Evolutionary conservation across 2,113 vertebrate genomes (phyloP).

Genomic region (Scomber japonicus): DNA sequence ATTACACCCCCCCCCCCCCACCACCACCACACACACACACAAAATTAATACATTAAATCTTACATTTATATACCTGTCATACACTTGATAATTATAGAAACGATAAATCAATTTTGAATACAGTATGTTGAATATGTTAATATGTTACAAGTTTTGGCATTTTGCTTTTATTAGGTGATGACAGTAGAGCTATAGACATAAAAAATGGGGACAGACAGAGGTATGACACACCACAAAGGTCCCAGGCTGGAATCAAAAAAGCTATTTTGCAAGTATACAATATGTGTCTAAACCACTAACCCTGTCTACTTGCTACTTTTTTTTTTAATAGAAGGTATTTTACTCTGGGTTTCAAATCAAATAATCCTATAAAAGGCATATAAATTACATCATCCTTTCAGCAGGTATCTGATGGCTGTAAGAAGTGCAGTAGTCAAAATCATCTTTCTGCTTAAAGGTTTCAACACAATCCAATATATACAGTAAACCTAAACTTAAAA

Average conservation of each 20-base stretch:
- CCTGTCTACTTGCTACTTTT: too few species aligned
- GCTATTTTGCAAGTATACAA: background rate
- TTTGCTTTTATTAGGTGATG: background rate
- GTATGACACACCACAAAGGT: background rate
- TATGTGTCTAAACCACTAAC: too few species aligned
- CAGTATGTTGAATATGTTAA: too few species aligned
- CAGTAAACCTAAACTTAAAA: too few species aligned
- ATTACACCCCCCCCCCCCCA: too few species aligned
- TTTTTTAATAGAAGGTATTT: background rate
- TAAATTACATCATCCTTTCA: slow-evolving; percentile 8
- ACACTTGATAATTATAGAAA: background rate
- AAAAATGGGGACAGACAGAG: background rate
- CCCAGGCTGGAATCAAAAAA: background rate
- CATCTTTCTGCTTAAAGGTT: background rate
- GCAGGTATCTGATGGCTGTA: background rate
- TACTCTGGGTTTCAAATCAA: background rate
- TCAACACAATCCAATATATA: too few species aligned
- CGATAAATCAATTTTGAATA: background rate
- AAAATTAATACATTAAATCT: too few species aligned
- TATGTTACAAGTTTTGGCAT: background rate
- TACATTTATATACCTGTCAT: background rate
- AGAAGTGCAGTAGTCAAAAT: background rate
- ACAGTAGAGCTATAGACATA: background rate
- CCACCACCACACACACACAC: too few species aligned
- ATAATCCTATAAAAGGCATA: background rate